Percentiles rank a stretch among this genome's conserved stretches.
Evolutionary conservation across 2,797 vertebrate genomes (phyloP).

Genomic region (Oreochromis mossambicus): DNA sequence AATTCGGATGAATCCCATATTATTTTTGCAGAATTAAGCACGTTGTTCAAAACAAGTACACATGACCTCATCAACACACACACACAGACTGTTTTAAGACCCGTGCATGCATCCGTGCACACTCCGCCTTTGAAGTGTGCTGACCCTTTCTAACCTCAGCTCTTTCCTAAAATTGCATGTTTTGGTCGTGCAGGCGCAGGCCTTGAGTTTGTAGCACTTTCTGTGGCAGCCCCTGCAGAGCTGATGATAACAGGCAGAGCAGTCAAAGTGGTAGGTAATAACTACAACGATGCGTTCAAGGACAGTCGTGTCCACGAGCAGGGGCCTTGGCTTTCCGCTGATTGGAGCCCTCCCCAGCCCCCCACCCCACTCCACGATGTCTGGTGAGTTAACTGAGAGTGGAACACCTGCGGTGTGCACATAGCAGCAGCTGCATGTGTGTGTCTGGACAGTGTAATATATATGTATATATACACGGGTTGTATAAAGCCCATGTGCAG

Average conservation of each 20-base stretch:
- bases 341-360: conserved; percentile 1
- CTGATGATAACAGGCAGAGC: conserved; percentile 51
- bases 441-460: conserved; percentile 51
- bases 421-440: conserved; percentile 35
- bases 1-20: background rate
- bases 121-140: conserved; percentile 6
- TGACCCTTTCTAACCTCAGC: background rate
- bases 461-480: background rate
- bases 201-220: conserved; percentile 17
- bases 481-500: background rate
- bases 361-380: background rate
- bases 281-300: conserved; percentile 55
- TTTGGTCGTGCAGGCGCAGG: conserved; percentile 2
- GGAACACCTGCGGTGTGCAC: conserved; percentile 69
- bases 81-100: background rate
- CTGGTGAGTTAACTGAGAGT: conserved; percentile 45
- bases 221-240: conserved; percentile 34
- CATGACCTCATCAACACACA: background rate
- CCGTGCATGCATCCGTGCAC: background rate
- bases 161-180: background rate
- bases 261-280: conserved; percentile 48
- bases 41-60: background rate
- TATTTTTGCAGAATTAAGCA: background rate
- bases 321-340: conserved; percentile 28
- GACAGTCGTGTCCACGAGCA: conserved; percentile 47